Evolutionary conservation across 2,113 vertebrate species (phyloP).

Genomic region (Brachyistius frenatus): DNA sequence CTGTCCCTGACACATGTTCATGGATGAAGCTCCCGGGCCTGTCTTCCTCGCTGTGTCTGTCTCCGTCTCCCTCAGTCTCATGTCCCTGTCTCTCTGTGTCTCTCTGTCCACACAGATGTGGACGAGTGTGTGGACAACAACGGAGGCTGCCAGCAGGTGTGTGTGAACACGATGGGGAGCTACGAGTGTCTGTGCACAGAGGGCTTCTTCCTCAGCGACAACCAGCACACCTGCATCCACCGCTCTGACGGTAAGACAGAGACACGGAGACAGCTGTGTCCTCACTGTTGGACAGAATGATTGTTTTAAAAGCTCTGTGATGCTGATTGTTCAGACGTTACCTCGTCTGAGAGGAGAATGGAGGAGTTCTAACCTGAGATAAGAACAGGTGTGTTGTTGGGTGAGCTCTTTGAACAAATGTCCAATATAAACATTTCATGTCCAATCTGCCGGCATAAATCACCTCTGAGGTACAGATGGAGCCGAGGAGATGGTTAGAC

Average conservation of each 20-base stretch:
- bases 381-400: too few relatives aligned
- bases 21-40: slow-evolving; percentile 41
- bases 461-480: too few relatives aligned
- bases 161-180: slow-evolving; percentile 97
- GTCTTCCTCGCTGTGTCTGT: slow-evolving; percentile 5
- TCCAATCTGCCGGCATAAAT: too few relatives aligned
- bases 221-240: slow-evolving; percentile 99
- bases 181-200: slow-evolving; percentile 95
- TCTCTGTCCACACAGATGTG: slow-evolving; percentile 86
- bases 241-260: slow-evolving; percentile 92
- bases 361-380: too few relatives aligned
- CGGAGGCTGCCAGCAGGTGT: slow-evolving; percentile 97
- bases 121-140: slow-evolving; percentile 97
- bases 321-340: too few relatives aligned
- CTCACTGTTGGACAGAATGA: neutral
- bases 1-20: slow-evolving; percentile 54
- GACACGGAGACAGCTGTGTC: neutral
- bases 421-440: too few relatives aligned
- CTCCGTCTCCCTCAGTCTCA: slow-evolving; percentile 13
- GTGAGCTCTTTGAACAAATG: too few relatives aligned
- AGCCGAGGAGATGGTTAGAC: too few relatives aligned
- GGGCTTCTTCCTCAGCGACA: slow-evolving; percentile 97
- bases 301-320: too few relatives aligned
- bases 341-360: too few relatives aligned
- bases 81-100: slow-evolving; percentile 1